A percentile compares a stretch with the other conserved stretches of the same genome.
Conservation (phyloP, 2,113 vertebrate genomes). For the Nibea albiflora region DNA sequence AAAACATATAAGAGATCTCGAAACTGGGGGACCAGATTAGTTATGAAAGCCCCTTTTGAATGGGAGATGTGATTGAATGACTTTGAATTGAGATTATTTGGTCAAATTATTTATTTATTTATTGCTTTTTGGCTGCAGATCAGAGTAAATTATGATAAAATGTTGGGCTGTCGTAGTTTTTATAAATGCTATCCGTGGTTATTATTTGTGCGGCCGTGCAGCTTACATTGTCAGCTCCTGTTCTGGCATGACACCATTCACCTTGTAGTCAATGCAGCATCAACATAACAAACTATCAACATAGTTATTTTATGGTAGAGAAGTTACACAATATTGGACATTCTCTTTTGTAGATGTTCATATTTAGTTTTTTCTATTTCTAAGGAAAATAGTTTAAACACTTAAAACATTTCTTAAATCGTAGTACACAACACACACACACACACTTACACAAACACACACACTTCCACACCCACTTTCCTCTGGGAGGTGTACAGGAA, state of each 20-base stretch:
- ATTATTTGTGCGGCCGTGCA: background rate
- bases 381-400: background rate
- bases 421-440: background rate
- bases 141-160: background rate
- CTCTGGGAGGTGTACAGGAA: constrained; percentile 53
- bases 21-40: too few species aligned
- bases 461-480: background rate
- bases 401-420: background rate
- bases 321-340: too few species aligned
- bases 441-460: background rate
- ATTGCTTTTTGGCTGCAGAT: background rate
- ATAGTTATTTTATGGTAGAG: too few species aligned
- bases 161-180: background rate
- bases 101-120: too few species aligned
- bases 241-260: too few species aligned
- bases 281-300: too few species aligned
- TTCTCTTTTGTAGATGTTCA: background rate
- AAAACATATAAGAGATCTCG: too few species aligned
- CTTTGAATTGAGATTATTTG: too few species aligned
- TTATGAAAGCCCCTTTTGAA: too few species aligned
- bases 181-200: background rate
- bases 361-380: background rate
- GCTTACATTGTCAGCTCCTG: too few species aligned
- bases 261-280: too few species aligned
- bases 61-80: too few species aligned